Evolutionary conservation across 92 coral and sea anemone species (phyloP).

Genomic region (Porites lobata): DNA sequence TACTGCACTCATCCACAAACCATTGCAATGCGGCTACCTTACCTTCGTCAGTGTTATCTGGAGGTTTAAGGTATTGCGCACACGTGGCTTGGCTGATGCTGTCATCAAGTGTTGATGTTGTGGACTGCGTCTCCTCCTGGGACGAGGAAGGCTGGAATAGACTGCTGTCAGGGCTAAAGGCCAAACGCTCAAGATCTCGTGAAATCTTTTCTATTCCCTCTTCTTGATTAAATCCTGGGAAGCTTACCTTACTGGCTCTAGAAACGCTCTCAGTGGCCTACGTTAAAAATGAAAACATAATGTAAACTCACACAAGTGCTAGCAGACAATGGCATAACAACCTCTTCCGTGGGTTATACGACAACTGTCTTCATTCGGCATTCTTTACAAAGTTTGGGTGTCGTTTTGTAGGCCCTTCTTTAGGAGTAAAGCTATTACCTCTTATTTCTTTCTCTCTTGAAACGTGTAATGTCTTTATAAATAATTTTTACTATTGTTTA

Average conservation of each 20-base stretch:
- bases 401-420: too few species aligned
- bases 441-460: too few species aligned
- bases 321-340: constrained; percentile 5
- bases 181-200: constrained; percentile 22
- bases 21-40: constrained; percentile 13
- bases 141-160: constrained; percentile 47
- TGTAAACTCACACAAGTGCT: background rate
- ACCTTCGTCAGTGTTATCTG: constrained; percentile 11
- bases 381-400: too few species aligned
- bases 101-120: constrained; percentile 1
- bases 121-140: constrained; percentile 28
- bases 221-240: background rate
- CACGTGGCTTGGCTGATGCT: constrained; percentile 19
- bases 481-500: too few species aligned
- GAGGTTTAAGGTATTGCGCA: constrained; percentile 5
- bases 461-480: too few species aligned
- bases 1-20: constrained; percentile 17
- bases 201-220: constrained; percentile 15
- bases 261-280: background rate
- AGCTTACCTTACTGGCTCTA: constrained; percentile 1
- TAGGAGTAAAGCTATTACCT: too few species aligned
- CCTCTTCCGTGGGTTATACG: background rate
- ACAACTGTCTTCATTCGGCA: background rate
- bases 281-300: background rate
- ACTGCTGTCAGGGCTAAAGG: constrained; percentile 29